phyloP scores from a whole-genome alignment of 1,140 invertebrate species.

The Drosophila busckii region DNA sequence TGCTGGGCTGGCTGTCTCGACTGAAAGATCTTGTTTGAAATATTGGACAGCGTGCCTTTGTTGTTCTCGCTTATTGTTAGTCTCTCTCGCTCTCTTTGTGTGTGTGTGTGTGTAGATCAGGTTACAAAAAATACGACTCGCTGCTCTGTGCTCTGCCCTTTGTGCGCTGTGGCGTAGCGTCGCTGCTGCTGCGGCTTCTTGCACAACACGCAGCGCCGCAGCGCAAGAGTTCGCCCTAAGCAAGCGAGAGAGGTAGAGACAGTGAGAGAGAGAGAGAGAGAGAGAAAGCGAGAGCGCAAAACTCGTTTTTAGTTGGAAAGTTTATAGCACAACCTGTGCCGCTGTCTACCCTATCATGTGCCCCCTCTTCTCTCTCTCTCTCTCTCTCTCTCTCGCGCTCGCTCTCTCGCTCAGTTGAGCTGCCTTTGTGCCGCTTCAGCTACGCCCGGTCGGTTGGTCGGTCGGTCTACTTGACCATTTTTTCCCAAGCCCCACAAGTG shows the following conservation, averaged over 20 bases:
- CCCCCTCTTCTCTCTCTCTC: background rate
- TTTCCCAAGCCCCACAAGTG: conserved; percentile 61
- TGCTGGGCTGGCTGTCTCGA: background rate
- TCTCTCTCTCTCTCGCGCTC: background rate
- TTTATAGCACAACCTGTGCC: too few species aligned
- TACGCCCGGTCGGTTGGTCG: background rate
- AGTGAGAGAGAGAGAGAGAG: background rate
- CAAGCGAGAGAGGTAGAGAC: background rate
- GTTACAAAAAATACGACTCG: conserved; percentile 49
- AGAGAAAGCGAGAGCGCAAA: background rate
- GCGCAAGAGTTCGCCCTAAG: too few species aligned
- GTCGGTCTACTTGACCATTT: conserved; percentile 36
- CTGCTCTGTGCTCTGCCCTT: conserved; percentile 12
- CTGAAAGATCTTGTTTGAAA: conserved; percentile 58
- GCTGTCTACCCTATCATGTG: too few species aligned
- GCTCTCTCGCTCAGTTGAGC: background rate
- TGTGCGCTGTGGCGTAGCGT: background rate
- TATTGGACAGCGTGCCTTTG: conserved; percentile 56
- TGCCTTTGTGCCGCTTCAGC: background rate
- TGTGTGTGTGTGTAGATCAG: conserved; percentile 40
- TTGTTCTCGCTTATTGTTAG: conserved; percentile 52
- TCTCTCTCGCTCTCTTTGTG: conserved; percentile 4
- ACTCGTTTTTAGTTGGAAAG: conserved; percentile 27
- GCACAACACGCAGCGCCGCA: conserved; percentile 4
- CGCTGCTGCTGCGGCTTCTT: too few species aligned